Conservation (phyloP, 2,888 invertebrate genomes). For the Diadegma fenestrale region DNA sequence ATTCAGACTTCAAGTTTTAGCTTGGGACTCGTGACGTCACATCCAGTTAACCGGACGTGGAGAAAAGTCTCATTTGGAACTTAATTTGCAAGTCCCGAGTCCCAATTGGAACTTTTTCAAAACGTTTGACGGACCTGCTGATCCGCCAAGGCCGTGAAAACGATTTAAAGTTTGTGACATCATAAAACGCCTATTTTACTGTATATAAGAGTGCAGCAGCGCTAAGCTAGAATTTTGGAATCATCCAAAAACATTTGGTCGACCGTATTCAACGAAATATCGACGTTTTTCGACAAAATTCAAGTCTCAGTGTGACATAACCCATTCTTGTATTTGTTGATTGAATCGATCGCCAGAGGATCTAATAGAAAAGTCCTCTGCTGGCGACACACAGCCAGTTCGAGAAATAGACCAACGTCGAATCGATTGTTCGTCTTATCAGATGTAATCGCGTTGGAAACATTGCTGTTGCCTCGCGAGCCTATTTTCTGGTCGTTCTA, state of each 20-base stretch:
- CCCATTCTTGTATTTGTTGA: not conserved
- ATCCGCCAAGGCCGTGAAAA: not conserved
- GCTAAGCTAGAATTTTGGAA: too few relatives aligned
- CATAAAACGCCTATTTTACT: too few relatives aligned
- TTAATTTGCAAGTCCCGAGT: not conserved
- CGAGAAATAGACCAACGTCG: constrained; percentile 8
- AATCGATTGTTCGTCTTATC: constrained; percentile 8
- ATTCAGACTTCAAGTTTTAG: not conserved
- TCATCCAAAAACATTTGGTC: too few relatives aligned
- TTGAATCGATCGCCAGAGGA: not conserved
- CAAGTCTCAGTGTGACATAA: too few relatives aligned
- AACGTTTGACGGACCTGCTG: not conserved
- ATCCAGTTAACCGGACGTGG: not conserved
- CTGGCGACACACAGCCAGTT: not conserved
- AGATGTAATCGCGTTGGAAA: not conserved
- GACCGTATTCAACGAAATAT: too few relatives aligned
- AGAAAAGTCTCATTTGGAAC: not conserved
- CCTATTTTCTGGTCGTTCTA: not conserved
- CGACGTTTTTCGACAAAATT: too few relatives aligned
- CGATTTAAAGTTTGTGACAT: too few relatives aligned
- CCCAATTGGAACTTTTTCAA: not conserved
- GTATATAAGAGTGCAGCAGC: too few relatives aligned
- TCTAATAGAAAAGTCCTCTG: constrained; percentile 1
- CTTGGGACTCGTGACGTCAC: not conserved
- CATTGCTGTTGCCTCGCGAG: not conserved